phyloP scores from a whole-genome alignment of 1,140 invertebrate genomes.

The Atta colombica region DNA sequence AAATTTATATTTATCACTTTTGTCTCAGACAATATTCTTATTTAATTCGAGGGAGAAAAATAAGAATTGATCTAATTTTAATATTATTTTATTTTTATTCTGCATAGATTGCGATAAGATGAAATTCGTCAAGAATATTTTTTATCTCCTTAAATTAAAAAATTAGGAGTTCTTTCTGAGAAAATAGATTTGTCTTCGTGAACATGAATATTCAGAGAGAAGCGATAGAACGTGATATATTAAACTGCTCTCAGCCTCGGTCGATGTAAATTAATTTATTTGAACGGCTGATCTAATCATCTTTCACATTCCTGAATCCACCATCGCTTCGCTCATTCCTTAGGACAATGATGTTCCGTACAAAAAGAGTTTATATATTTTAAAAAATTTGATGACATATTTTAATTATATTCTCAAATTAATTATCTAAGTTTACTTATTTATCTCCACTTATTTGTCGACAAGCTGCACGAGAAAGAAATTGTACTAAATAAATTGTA shows the following conservation, averaged over 20 bases:
- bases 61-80: no score
- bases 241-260: not conserved
- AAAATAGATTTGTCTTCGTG: constrained; percentile 2
- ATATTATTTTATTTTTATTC: no score
- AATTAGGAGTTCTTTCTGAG: no score
- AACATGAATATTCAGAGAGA: constrained; percentile 15
- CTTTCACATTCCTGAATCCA: constrained; percentile 21
- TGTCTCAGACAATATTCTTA: no score
- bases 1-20: no score
- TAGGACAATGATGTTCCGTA: not conserved
- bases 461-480: no score
- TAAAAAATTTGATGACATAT: not conserved
- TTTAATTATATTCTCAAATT: not conserved
- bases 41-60: no score
- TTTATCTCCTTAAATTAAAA: no score
- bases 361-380: not conserved
- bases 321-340: not conserved
- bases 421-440: not conserved
- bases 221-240: not conserved
- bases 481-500: no score
- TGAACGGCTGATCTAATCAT: not conserved
- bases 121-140: no score
- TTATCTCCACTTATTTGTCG: not conserved
- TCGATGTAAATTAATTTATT: constrained; percentile 39
- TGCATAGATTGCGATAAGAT: no score